Percentiles rank a stretch among this genome's conserved stretches.
phyloP scores from a whole-genome alignment of 92 coral and sea anemone genomes.

The Plumapathes pennacea region DNA sequence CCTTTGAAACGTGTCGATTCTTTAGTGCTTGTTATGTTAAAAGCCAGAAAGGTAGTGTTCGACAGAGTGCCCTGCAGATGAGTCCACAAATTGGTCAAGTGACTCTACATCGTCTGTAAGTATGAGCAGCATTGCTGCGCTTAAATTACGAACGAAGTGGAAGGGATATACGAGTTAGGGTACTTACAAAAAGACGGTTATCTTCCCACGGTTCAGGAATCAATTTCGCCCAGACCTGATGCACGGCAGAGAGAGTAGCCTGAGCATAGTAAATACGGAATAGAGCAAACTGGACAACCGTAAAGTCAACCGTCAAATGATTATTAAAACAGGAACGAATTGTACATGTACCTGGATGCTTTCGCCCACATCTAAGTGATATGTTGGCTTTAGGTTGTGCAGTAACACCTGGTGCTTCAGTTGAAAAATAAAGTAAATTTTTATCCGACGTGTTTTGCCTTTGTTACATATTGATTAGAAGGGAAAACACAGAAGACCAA shows the following conservation, averaged over 20 bases:
- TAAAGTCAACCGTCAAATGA: background rate
- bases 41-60: constrained; percentile 50
- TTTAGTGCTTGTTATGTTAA: constrained; percentile 62
- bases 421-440: background rate
- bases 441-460: background rate
- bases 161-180: too few relatives aligned
- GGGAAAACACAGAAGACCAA: too few relatives aligned
- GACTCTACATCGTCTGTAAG: background rate
- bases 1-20: constrained; percentile 56
- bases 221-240: constrained; percentile 77
- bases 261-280: background rate
- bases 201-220: constrained; percentile 94
- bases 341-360: constrained; percentile 60
- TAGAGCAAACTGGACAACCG: too few relatives aligned
- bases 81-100: background rate
- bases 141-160: too few relatives aligned
- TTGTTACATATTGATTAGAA: background rate
- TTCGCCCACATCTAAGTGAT: constrained; percentile 80
- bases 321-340: background rate
- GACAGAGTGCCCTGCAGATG: constrained; percentile 57
- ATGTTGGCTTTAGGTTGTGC: constrained; percentile 57
- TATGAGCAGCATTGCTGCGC: background rate
- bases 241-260: background rate
- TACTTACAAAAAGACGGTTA: constrained; percentile 87
- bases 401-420: constrained; percentile 65